Percentiles rank a stretch among this genome's conserved stretches.
Evolutionary conservation across 2,113 vertebrate species (phyloP).

Genomic region (Synodontis membranacea): DNA sequence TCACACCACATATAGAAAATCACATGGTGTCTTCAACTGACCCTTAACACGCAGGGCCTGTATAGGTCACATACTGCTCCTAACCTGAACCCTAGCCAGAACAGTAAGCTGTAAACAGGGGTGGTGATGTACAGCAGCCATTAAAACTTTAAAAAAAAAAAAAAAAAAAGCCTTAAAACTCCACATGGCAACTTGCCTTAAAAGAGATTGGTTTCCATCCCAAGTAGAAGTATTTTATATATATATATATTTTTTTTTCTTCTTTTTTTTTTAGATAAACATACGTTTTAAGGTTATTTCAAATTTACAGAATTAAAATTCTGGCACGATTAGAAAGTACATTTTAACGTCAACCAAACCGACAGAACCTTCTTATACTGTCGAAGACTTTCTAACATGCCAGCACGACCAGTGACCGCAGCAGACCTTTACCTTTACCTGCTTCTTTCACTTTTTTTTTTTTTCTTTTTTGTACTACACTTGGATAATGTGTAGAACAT

Average conservation of each 20-base stretch:
- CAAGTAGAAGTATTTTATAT: background rate
- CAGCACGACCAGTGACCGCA: background rate
- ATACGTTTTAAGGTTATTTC: background rate
- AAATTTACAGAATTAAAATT: background rate
- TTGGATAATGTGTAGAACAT: background rate
- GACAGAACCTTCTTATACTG: background rate
- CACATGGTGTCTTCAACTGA: constrained; percentile 31
- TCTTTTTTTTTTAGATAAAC: no score
- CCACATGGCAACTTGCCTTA: background rate
- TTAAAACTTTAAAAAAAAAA: background rate
- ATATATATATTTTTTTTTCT: no score
- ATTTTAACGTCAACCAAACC: background rate
- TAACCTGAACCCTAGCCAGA: background rate
- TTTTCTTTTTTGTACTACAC: no score
- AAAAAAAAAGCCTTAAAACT: background rate
- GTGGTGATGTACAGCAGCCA: constrained; percentile 1
- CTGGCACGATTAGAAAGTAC: background rate
- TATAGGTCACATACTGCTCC: constrained; percentile 1
- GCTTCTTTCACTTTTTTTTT: background rate
- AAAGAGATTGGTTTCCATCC: background rate
- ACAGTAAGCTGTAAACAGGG: background rate
- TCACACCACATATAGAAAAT: constrained; percentile 49
- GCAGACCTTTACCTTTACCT: background rate
- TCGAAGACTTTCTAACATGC: background rate
- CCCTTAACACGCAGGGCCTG: constrained; percentile 28